A percentile compares a stretch with the other conserved stretches of the same genome.
phyloP scores from a whole-genome alignment of 1,140 invertebrate genomes.

The Anagrus nilaparvatae region DNA sequence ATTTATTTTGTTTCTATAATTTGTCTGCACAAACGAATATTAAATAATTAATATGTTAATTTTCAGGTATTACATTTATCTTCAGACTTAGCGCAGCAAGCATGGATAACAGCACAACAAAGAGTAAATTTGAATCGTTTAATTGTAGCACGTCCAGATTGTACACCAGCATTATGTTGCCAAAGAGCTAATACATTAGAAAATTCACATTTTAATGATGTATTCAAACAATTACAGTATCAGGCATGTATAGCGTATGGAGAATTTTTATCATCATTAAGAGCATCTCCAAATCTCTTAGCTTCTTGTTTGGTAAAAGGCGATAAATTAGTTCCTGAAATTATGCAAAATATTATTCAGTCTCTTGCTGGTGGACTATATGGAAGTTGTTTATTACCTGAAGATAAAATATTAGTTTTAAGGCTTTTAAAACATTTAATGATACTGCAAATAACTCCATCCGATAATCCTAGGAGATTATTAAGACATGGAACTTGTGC shows the following conservation, averaged over 20 bases:
- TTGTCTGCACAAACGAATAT: neutral
- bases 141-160: constrained; percentile 63
- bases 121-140: constrained; percentile 73
- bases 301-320: constrained; percentile 71
- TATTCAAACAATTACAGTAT: constrained; percentile 75
- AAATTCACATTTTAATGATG: constrained; percentile 75
- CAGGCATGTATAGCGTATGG: constrained; percentile 67
- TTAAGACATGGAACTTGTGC: constrained; percentile 77
- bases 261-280: constrained; percentile 66
- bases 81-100: constrained; percentile 60
- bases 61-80: constrained; percentile 49
- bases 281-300: constrained; percentile 69
- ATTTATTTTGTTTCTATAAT: neutral
- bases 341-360: constrained; percentile 56
- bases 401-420: constrained; percentile 72
- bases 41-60: constrained; percentile 10
- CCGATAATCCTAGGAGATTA: constrained; percentile 75
- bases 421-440: constrained; percentile 72
- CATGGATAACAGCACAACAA: constrained; percentile 85
- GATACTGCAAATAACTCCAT: constrained; percentile 68
- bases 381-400: constrained; percentile 65
- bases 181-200: constrained; percentile 67
- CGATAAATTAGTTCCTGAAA: constrained; percentile 53
- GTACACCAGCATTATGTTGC: constrained; percentile 63
- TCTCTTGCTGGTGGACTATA: constrained; percentile 75